Conservation (phyloP, 2,888 invertebrate species). For the Ophion slaviceki region DNA sequence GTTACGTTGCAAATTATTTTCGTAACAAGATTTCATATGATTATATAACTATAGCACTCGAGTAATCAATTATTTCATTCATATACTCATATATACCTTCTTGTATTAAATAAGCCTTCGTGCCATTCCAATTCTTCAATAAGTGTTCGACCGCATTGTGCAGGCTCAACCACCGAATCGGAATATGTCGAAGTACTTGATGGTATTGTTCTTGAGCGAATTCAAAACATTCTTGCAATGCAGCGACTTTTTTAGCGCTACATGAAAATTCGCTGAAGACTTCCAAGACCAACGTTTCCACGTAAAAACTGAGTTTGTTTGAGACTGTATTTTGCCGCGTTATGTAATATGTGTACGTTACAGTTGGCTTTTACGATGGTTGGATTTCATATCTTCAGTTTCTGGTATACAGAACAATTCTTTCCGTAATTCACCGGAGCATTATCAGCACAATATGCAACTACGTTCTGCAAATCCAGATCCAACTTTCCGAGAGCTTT, state of each 20-base stretch:
- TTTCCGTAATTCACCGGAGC: constrained; percentile 63
- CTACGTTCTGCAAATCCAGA: constrained; percentile 38
- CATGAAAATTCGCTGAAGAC: constrained; percentile 51
- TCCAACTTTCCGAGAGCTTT: constrained; percentile 28
- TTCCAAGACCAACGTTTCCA: no score
- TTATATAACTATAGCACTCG: no score
- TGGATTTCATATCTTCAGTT: constrained; percentile 50
- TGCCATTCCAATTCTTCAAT: constrained; percentile 12
- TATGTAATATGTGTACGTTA: constrained; percentile 35
- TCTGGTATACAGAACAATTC: constrained; percentile 59
- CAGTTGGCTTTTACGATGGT: constrained; percentile 69
- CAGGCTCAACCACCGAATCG: constrained; percentile 27
- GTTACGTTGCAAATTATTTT: no score
- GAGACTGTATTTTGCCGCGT: no score
- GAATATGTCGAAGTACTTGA: constrained; percentile 64
- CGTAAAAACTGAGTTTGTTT: no score
- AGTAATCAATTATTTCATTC: no score
- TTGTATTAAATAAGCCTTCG: neutral
- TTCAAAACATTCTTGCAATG: constrained; percentile 68
- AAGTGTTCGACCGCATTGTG: constrained; percentile 20
- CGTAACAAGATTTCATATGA: no score
- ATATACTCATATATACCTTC: no score
- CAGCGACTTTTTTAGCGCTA: constrained; percentile 64
- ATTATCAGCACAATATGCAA: constrained; percentile 62
- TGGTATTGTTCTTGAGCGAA: constrained; percentile 63